phyloP scores from a whole-genome alignment of 2,888 invertebrate genomes.

The Xylota segnis region DNA sequence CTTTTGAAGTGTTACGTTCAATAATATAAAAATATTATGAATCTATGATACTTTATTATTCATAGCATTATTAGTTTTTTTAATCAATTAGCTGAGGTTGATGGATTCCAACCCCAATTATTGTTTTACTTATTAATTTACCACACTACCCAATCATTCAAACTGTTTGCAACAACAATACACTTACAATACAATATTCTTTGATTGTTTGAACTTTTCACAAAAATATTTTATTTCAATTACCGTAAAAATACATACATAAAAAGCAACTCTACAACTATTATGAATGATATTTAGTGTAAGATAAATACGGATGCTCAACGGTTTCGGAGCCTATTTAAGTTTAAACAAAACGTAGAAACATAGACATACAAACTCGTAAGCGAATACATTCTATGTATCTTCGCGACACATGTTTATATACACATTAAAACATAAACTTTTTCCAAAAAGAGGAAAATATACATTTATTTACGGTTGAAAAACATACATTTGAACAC shows the following conservation, averaged over 20 bases:
- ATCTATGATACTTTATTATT: neutral
- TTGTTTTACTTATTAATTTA: neutral
- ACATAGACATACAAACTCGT: constrained; percentile 50
- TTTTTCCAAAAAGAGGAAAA: constrained; percentile 78
- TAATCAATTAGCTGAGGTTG: neutral
- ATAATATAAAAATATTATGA: neutral
- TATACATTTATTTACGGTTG: constrained; percentile 74
- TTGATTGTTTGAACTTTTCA: constrained; percentile 6
- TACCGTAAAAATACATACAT: constrained; percentile 22
- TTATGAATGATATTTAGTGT: constrained; percentile 70
- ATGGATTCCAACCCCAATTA: neutral
- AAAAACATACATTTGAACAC: constrained; percentile 77
- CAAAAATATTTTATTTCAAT: constrained; percentile 43
- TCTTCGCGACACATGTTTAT: constrained; percentile 53
- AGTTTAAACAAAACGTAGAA: constrained; percentile 61
- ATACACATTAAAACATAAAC: constrained; percentile 64
- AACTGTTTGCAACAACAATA: neutral
- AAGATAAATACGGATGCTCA: constrained; percentile 81
- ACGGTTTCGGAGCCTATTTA: constrained; percentile 84
- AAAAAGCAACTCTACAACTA: constrained; percentile 60
- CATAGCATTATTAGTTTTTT: neutral
- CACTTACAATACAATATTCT: neutral
- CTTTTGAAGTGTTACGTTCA: neutral
- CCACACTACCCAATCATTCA: neutral
- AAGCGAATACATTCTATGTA: constrained; percentile 65